Evolutionary conservation across 2,888 invertebrate genomes (phyloP).

Genomic region (Lottia scabra): DNA sequence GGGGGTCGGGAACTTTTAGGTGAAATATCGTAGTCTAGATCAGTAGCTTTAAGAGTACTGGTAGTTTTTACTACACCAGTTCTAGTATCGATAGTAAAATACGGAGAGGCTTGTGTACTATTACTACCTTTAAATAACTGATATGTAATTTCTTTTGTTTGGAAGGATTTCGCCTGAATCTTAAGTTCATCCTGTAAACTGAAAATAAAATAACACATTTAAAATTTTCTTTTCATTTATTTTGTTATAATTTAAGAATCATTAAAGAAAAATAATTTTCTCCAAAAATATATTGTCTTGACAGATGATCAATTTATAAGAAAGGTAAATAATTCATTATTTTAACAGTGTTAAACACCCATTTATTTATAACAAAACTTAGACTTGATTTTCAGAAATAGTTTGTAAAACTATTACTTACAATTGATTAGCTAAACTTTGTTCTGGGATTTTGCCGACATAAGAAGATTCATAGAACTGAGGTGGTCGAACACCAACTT

Average conservation of each 20-base stretch:
- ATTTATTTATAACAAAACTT: background rate
- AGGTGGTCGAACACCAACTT: slow-evolving; percentile 96
- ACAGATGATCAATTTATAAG: too few relatives aligned
- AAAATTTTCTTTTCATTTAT: too few relatives aligned
- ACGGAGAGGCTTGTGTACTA: slow-evolving; percentile 81
- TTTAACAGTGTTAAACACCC: too few relatives aligned
- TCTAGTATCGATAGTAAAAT: slow-evolving; percentile 45
- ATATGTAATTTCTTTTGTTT: slow-evolving; percentile 95
- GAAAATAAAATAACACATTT: slow-evolving; percentile 15
- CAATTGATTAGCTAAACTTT: slow-evolving; percentile 97
- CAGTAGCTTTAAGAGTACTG: background rate
- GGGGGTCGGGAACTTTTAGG: slow-evolving; percentile 61
- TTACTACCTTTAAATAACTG: slow-evolving; percentile 84
- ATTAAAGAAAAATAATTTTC: too few relatives aligned
- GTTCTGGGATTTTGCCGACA: slow-evolving; percentile 95
- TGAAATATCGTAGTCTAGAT: background rate
- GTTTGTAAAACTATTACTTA: slow-evolving; percentile 71
- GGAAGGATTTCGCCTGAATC: slow-evolving; percentile 97
- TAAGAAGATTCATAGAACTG: slow-evolving; percentile 97
- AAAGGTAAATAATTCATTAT: too few relatives aligned
- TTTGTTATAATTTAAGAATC: too few relatives aligned
- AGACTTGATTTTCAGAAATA: background rate
- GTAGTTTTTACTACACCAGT: slow-evolving; percentile 83
- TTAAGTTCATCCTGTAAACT: slow-evolving; percentile 85
- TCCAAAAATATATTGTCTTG: too few relatives aligned